Base-by-base conservation (phyloP, 2,888 invertebrate genomes). In the Pachydiplax longipennis region DNA sequence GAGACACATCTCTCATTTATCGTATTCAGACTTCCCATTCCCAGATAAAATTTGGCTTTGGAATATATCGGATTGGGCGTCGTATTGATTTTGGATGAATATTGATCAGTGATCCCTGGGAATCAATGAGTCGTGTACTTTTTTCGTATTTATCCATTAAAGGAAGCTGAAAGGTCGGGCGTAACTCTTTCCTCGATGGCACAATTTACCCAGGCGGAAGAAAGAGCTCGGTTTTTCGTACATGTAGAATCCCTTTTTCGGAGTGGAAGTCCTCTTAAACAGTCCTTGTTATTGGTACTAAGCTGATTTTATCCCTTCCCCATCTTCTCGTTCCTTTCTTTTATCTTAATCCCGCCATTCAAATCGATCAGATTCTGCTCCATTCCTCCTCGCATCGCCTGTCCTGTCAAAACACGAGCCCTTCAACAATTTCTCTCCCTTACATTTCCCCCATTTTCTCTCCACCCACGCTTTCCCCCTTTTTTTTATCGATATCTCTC, bases 311-410 rank as follows among this genome's bases (percentile, higher is more conserved):
- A 31, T 83, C 53, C 53, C 83, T 53, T 48, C 15, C 82, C 81
- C 22, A 13, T 82, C 82, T 25, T 82, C 13, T 53, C 31, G 3
- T 37, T 5, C 37, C 37, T 37, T 82, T 53, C 48, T 25, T 82
- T 82, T 82, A 53, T 82, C 53, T 48, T 48, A 48, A 82, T 82
- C 82, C 82, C 25, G 48, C 83, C 58, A 31, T 31, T 83, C 83
- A 53, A 53, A 83, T 83, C 83, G 31, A 53, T 83, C 73, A 73
- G 73, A 31, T 73, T 73, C 81, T n/a, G n/a, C 44, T 81, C 83
- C 53, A 35, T 53, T 83, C 44, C 83, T 48, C 31, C 48, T 83
- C 53, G 81, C 40, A 81, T 81, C 81, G 53, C 53, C 83, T 25
- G 48, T 25, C 25, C 48, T 82, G 83, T 83, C 83, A 83, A 53